Percentiles rank a stretch among this genome's conserved stretches.
These are phyloP conservation scores for Sebastes variabilis DNA, from an alignment of 2,797 vertebrate species.

Conservation along the genomic window DNA sequence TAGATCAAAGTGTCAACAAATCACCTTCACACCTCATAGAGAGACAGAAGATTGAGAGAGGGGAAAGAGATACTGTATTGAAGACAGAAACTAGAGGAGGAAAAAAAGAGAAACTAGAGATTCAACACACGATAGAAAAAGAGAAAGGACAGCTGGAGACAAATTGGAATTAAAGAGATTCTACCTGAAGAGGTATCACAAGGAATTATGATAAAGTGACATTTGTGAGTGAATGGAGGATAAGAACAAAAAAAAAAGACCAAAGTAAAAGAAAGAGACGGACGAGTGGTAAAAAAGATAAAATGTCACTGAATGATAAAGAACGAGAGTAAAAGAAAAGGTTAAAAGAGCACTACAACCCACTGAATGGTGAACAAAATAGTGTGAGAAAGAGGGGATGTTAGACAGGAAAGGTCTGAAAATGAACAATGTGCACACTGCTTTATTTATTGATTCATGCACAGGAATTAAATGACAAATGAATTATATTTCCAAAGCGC, in stretches of 20 bases:
- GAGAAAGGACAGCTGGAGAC: neutral
- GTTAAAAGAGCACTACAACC: neutral
- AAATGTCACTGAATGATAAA: slow-evolving; percentile 47
- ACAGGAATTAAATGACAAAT: slow-evolving; percentile 45
- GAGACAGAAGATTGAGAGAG: slow-evolving; percentile 33
- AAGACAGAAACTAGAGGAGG: neutral
- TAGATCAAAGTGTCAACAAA: slow-evolving; percentile 78
- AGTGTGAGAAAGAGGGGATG: neutral
- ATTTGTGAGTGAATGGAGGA: slow-evolving; percentile 24
- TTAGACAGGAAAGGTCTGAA: neutral
- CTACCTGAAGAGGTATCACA: neutral
- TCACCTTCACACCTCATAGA: slow-evolving; percentile 67
- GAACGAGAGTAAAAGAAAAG: slow-evolving; percentile 22
- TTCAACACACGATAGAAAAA: neutral
- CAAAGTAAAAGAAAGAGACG: slow-evolving; percentile 3
- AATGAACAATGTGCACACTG: neutral
- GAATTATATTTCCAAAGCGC: slow-evolving; percentile 9
- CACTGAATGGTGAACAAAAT: neutral
- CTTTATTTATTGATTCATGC: slow-evolving; percentile 32
- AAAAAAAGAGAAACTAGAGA: neutral
- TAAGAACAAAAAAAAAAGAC: slow-evolving; percentile 2
- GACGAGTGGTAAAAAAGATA: slow-evolving; percentile 8
- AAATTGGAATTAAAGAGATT: slow-evolving; percentile 15
- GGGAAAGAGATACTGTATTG: neutral
- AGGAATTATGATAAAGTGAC: slow-evolving; percentile 33